Conservation (phyloP, 1,140 invertebrate species). For the Aporrectodea caliginosa region DNA sequence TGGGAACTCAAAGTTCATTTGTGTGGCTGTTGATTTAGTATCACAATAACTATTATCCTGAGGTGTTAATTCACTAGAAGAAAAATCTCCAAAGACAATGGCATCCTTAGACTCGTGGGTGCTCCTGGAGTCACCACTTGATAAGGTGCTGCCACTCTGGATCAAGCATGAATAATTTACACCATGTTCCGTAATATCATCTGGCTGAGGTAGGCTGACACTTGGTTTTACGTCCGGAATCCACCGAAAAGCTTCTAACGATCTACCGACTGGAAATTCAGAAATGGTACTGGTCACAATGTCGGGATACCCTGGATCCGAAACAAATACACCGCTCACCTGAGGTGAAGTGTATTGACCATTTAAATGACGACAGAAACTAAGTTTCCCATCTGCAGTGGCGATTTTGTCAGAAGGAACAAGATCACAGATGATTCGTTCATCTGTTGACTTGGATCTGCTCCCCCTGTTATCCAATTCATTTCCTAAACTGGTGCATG, state of each 20-base stretch:
- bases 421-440: too few relatives aligned
- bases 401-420: neutral
- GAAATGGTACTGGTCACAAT: neutral
- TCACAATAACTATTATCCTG: neutral
- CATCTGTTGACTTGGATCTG: neutral
- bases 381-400: neutral
- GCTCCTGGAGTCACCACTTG: neutral
- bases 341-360: neutral
- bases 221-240: neutral
- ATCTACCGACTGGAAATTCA: neutral
- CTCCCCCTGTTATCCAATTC: neutral
- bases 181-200: neutral
- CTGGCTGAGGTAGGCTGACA: neutral
- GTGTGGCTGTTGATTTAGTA: neutral
- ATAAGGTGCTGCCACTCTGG: neutral
- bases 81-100: neutral
- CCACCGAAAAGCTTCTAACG: neutral
- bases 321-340: neutral
- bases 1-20: neutral
- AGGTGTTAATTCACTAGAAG: neutral
- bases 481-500: neutral
- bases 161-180: neutral
- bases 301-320: neutral
- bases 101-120: neutral
- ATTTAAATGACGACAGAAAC: neutral